Base-by-base conservation (phyloP, 1,140 invertebrate species). In the Orchestia grillus region DNA sequence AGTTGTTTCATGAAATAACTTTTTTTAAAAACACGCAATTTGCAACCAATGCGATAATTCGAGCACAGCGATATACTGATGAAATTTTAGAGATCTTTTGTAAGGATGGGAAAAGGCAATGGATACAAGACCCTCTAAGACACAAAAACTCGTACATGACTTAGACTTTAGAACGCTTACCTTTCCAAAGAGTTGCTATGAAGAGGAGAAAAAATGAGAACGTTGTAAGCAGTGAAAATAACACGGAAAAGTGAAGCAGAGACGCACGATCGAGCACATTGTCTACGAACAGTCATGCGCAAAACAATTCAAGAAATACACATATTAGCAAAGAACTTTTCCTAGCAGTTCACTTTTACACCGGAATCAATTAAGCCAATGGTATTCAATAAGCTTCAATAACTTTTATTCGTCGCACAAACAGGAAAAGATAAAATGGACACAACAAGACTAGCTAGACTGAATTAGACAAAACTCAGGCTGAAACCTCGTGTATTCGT, bases 111-210 rank as follows among this genome's bases (percentile, higher is more conserved):
- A 77, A 77, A 77, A 77, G 62, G 62, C 62, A 77, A 77, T 77
- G 62, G 28, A 77, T 77, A 77, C 36, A 36, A 28, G 28, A 77
- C 62, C 28, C 62, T 77, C 36, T 23, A 28, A 3, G 36, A 28
- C 62, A 77, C 62, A 8, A 36, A 15, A 77, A 36, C 62, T 77
- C 62, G 36, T 77, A 15, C 62, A 77, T 77, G 28, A 77, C 62
- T 90, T 90, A 90, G 41, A 90, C 42, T 15, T 44, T 90, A 42
- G 44, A 44, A n/a, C 44, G 41, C 92, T 94, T 94, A 94, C 92
- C 92, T 94, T 94, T 94, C 92, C 92, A 45, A 94, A 94, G 36
- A 94, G 92, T 94, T 94, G 92, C 92, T 94, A 44, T 94, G 92
- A n/a, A n/a, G 19, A 94, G 92, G 43, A 94, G 44, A 91, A n/a